Evolutionary conservation across 2,888 invertebrate genomes (phyloP).

Genomic region (Stenolophus ochropezus): DNA sequence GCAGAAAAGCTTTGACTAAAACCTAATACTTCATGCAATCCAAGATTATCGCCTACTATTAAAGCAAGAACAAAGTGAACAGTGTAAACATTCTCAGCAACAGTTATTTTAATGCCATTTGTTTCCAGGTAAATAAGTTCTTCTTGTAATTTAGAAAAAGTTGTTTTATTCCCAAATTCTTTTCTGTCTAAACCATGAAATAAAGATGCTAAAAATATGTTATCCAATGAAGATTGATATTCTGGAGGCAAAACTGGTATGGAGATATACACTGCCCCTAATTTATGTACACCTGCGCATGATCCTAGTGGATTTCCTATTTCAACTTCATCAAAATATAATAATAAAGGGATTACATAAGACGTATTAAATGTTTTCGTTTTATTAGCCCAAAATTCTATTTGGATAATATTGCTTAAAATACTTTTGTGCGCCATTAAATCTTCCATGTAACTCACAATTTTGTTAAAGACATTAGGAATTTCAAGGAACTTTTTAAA

Average conservation of each 20-base stretch:
- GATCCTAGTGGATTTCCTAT: conserved; percentile 49
- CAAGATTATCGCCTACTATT: conserved; percentile 64
- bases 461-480: neutral
- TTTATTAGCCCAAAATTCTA: conserved; percentile 38
- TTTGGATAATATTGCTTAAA: conserved; percentile 43
- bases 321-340: conserved; percentile 53
- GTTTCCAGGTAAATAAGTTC: conserved; percentile 61
- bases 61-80: conserved; percentile 63
- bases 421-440: too few relatives aligned
- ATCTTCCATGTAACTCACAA: too few relatives aligned
- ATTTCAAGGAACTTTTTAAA: neutral
- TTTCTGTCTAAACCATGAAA: conserved; percentile 1
- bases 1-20: conserved; percentile 62
- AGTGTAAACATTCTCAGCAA: conserved; percentile 13
- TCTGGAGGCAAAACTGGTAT: conserved; percentile 18
- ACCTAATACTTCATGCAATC: conserved; percentile 62
- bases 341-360: conserved; percentile 31
- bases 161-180: conserved; percentile 51
- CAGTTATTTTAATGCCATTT: conserved; percentile 59
- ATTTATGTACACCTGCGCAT: conserved; percentile 43
- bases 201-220: conserved; percentile 53
- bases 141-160: conserved; percentile 56
- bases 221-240: conserved; percentile 43
- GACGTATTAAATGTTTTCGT: neutral
- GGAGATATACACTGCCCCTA: conserved; percentile 53